Conservation (phyloP, 2,888 invertebrate species). For the Troides oblongomaculatus region DNA sequence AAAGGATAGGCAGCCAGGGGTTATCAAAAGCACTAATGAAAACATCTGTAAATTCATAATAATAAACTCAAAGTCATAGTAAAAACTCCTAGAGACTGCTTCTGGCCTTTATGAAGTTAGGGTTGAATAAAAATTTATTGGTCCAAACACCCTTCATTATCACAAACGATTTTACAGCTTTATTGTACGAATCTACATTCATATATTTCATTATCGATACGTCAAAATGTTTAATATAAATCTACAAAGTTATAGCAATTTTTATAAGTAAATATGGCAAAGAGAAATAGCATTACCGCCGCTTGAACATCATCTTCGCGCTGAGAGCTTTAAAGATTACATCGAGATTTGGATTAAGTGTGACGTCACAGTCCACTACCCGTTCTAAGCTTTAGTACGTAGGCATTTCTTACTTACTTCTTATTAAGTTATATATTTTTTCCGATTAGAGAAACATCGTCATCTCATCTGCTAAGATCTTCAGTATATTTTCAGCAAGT, state of each 20-base stretch:
- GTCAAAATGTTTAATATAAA: no score
- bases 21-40: no score
- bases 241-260: neutral
- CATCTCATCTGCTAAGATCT: neutral
- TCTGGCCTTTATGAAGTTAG: no score
- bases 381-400: conserved; percentile 32
- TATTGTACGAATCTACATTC: no score
- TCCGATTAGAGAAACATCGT: neutral
- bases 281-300: conserved; percentile 20
- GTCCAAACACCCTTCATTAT: no score
- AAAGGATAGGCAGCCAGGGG: no score
- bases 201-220: no score
- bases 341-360: conserved; percentile 42
- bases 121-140: no score
- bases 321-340: conserved; percentile 39
- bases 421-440: neutral
- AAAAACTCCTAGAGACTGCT: no score
- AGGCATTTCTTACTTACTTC: neutral
- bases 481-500: neutral
- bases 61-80: no score
- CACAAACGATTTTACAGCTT: no score
- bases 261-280: conserved; percentile 3
- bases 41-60: no score
- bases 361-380: conserved; percentile 36
- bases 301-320: conserved; percentile 34